Evolutionary conservation across 2,888 invertebrate genomes (phyloP), one percentile per base, ranked within the genome.

Genomic region (Atrina japonica): DNA sequence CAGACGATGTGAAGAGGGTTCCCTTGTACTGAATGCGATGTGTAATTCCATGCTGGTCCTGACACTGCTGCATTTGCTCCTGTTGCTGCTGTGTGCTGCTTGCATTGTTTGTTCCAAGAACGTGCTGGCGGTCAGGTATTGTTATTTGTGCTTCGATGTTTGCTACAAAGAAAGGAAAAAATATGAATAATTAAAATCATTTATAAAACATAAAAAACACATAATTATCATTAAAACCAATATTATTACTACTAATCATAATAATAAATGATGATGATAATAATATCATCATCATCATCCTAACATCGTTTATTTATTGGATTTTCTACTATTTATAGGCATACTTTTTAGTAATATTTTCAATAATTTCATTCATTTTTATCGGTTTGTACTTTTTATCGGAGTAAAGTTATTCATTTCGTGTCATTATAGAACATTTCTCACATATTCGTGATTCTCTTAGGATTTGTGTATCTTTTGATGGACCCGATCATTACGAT

Each of bases 1-100:
- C 84, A 21, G 89, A 84, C 83, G 94, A 93, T 70, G 95, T 94
- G 77, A 95, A 94, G 91, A 95, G 95, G 72, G 94, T 93, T 72
- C 94, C 94, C 77, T 94, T 93, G 92, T 94, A 94, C 72, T 90
- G 89, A 78, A 91, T 88, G 76, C 90, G 87, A 73, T 87, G 88
- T n/a, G 87, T 87, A 45, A 82, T 75, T 60, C 63, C 70, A 63
- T 63, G 66, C 18, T 65, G 59, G 25, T 59, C 60, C 21, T 66
- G 53, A 6, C 55, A 16, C 7, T 64, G 30, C 11, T 55, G 55
- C 16, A 35, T 40, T 55, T 60, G 73, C 55, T 68, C 63, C 53
- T 67, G 69, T 65, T 68, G 52, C 30, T 71, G 66, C 30, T 68
- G 53, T 59, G 64, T 59, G 35, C 43, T 55, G 30, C 64, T 50